These are phyloP conservation scores for Euleptes europaea DNA, from an alignment of 2,113 vertebrate species.

Conservation along the genomic window DNA sequence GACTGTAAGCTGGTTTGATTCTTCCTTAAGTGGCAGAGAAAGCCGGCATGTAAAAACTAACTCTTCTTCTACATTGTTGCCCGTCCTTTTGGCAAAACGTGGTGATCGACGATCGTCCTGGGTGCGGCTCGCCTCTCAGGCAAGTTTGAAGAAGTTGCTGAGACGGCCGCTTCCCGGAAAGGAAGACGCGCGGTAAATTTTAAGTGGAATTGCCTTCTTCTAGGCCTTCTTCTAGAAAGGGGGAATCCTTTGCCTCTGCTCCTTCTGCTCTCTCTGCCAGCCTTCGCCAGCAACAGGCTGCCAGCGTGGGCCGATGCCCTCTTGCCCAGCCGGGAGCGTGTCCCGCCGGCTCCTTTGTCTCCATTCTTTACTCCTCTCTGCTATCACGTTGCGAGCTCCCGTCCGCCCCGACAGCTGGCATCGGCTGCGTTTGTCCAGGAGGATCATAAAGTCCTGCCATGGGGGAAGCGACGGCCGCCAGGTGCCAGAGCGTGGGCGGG, in stretches of 20 bases:
- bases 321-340: conserved; percentile 2
- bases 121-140: not conserved
- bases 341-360: conserved; percentile 18
- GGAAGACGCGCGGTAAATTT: no score
- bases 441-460: not conserved
- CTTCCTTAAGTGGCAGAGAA: no score
- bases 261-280: no score
- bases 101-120: not conserved
- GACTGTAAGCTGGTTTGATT: no score
- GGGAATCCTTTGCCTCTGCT: not conserved
- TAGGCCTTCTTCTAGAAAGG: no score
- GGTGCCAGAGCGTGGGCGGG: not conserved
- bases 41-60: no score
- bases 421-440: not conserved
- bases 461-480: conserved; percentile 10
- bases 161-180: no score
- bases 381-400: conserved; percentile 5
- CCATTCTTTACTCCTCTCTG: not conserved
- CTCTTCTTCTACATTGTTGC: no score
- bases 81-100: not conserved
- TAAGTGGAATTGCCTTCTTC: no score
- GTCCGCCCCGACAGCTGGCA: not conserved
- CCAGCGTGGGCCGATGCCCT: not conserved
- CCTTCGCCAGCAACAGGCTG: not conserved
- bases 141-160: no score